These are phyloP conservation scores for Callipepla squamata DNA, from an alignment of 2,113 vertebrate genomes.

Conservation along the genomic window DNA sequence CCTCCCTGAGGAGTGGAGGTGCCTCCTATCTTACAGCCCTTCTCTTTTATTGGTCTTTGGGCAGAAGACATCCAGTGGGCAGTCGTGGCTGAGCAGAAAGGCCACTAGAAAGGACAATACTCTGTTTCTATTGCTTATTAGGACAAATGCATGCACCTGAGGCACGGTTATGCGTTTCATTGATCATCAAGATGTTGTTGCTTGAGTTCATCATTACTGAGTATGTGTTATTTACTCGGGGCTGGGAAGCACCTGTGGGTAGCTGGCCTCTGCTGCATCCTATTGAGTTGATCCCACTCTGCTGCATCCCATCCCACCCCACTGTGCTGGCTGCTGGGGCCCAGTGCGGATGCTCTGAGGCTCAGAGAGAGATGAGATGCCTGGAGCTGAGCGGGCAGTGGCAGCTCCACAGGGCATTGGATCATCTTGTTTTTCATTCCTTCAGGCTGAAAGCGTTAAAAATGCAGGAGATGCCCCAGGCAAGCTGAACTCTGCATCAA, in stretches of 20 bases:
- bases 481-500: neutral
- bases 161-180: neutral
- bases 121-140: neutral
- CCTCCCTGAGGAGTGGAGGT: neutral
- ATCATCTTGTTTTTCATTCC: neutral
- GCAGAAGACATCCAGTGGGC: neutral
- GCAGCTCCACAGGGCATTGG: neutral
- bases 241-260: neutral
- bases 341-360: accelerated
- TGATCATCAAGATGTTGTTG: neutral
- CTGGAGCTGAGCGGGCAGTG: accelerated
- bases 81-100: neutral
- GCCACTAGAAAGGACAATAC: neutral
- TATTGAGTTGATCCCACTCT: too few species aligned
- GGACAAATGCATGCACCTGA: neutral
- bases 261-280: neutral
- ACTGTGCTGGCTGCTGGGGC: neutral
- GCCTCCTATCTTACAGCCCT: neutral
- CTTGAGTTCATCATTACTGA: neutral
- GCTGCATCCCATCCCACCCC: accelerated
- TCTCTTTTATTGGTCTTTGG: neutral
- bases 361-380: neutral
- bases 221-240: neutral
- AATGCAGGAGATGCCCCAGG: neutral
- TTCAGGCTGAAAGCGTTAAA: neutral